Conservation (phyloP, 2,113 vertebrate species). For the Miniopterus natalensis region DNA sequence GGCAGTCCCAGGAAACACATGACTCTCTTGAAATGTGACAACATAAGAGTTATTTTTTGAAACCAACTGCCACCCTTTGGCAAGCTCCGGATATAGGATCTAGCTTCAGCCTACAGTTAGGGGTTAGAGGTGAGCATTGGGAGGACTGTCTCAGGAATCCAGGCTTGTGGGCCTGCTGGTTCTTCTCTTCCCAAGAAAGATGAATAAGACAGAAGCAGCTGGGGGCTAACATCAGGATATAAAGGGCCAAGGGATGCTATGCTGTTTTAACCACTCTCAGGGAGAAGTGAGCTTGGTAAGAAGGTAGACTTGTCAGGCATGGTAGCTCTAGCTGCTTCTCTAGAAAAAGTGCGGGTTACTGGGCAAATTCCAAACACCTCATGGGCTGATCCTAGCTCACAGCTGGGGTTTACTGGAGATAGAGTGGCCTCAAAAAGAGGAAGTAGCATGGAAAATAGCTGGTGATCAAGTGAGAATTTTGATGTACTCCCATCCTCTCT, state of each 20-base stretch:
- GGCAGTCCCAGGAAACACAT: slow-evolving; percentile 20
- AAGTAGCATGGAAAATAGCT: background rate
- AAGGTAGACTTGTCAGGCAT: background rate
- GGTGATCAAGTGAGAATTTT: slow-evolving; percentile 1
- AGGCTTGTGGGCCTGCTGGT: background rate
- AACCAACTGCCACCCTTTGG: background rate
- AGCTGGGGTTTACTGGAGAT: background rate
- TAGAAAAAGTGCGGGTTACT: background rate
- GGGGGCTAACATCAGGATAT: background rate
- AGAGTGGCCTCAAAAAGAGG: background rate
- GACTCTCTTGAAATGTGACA: background rate
- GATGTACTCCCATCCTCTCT: background rate
- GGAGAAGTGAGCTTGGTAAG: background rate
- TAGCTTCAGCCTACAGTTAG: background rate
- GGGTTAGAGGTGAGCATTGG: background rate
- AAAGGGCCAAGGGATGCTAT: background rate
- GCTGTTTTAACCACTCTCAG: background rate
- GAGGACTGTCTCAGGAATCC: background rate
- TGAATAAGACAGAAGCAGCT: background rate
- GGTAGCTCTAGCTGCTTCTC: background rate
- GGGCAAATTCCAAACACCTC: background rate
- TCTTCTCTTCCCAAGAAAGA: slow-evolving; percentile 10
- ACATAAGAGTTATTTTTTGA: slow-evolving; percentile 48
- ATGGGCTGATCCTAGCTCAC: background rate
- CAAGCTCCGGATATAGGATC: background rate